These are phyloP conservation scores for Ciconia maguari DNA, from an alignment of 2,113 vertebrate species.

Conservation along the genomic window DNA sequence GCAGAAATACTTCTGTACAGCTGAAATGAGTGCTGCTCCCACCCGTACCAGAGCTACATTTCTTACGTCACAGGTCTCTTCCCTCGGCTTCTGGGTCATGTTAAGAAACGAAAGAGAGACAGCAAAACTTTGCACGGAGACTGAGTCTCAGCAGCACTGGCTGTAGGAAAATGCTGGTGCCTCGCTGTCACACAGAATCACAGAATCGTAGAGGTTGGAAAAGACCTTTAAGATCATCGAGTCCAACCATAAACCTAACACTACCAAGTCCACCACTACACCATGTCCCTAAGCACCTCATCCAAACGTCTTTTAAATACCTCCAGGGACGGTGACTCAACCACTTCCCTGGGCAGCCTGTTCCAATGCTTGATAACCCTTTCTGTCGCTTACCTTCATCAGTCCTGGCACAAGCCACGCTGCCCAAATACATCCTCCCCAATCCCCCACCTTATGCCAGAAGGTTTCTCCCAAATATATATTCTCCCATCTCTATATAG, in stretches of 20 bases:
- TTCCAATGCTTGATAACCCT: too few species aligned
- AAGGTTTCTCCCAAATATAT: neutral
- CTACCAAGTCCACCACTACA: too few species aligned
- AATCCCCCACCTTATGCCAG: accelerated
- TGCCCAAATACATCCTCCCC: neutral
- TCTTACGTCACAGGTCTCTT: neutral
- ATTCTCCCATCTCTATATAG: neutral
- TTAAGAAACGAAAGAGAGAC: neutral
- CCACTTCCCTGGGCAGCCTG: too few species aligned
- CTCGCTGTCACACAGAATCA: neutral
- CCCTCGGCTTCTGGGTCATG: neutral
- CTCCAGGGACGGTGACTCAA: too few species aligned
- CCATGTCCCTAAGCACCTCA: too few species aligned
- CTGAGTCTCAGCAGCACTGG: neutral
- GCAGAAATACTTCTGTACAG: neutral
- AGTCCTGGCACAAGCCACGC: neutral
- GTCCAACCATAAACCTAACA: too few species aligned
- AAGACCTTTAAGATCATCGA: too few species aligned
- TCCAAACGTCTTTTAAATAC: too few species aligned
- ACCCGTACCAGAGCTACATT: neutral
- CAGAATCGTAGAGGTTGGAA: too few species aligned
- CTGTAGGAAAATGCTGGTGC: neutral
- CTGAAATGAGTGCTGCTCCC: neutral
- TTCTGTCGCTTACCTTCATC: neutral
- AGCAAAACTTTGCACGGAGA: neutral